Percentiles rank a stretch among this genome's conserved stretches.
Evolutionary conservation across 2,797 vertebrate species (phyloP).

Genomic region (Kryptopterus vitreolus): DNA sequence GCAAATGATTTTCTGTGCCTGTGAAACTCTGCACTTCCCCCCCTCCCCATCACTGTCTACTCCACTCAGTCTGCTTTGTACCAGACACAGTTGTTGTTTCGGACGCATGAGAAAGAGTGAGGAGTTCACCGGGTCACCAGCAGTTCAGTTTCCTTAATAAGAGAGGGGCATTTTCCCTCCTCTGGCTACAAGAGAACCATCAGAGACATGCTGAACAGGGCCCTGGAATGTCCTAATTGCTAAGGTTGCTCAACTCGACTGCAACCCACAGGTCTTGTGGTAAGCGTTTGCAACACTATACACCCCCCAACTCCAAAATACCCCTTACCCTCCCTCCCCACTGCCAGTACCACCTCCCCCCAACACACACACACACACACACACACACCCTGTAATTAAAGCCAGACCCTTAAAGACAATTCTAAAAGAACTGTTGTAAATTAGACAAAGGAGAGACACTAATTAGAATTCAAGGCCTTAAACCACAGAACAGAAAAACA

Average conservation of each 20-base stretch:
- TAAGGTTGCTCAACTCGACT: slow-evolving; percentile 52
- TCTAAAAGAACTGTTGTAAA: slow-evolving; percentile 58
- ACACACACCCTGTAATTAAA: slow-evolving; percentile 58
- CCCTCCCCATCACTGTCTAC: background rate
- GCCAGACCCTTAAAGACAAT: slow-evolving; percentile 59
- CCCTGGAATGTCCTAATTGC: slow-evolving; percentile 62
- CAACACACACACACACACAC: background rate
- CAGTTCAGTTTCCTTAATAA: slow-evolving; percentile 49
- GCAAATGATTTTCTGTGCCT: slow-evolving; percentile 31
- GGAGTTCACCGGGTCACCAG: slow-evolving; percentile 51
- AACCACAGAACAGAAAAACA: slow-evolving; percentile 28
- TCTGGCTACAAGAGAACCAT: slow-evolving; percentile 42
- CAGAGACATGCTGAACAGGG: slow-evolving; percentile 51
- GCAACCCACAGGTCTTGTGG: slow-evolving; percentile 48
- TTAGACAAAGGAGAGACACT: slow-evolving; percentile 56
- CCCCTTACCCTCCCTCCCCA: background rate
- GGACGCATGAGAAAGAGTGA: slow-evolving; percentile 37
- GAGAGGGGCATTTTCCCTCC: slow-evolving; percentile 32
- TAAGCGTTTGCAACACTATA: slow-evolving; percentile 54
- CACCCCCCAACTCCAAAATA: slow-evolving; percentile 10
- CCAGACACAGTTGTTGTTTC: slow-evolving; percentile 29
- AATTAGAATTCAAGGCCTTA: slow-evolving; percentile 61
- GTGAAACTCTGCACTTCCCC: background rate
- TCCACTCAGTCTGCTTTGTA: slow-evolving; percentile 38
- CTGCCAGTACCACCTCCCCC: slow-evolving; percentile 6